phyloP scores from a whole-genome alignment of 2,888 invertebrate species.

The Nyleta sp. region DNA sequence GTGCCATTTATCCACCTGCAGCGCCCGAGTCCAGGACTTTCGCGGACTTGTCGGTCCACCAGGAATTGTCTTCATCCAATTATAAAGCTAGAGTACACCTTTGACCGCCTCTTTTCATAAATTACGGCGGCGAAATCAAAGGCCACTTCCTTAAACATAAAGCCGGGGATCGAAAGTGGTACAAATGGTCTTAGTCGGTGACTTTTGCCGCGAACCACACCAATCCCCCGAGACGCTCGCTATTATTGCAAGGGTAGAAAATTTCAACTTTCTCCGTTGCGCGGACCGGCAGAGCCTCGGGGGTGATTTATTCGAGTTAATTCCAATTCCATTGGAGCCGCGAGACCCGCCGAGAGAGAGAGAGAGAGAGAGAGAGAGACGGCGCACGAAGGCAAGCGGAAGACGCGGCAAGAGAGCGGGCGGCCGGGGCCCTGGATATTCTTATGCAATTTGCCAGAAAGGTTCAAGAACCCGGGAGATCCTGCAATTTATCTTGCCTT shows the following conservation, averaged over 20 bases:
- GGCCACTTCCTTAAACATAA: constrained; percentile 40
- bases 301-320: constrained; percentile 76
- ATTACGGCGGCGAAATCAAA: constrained; percentile 53
- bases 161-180: constrained; percentile 46
- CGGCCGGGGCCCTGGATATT: constrained; percentile 72
- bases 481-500: constrained; percentile 83
- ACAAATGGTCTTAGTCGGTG: constrained; percentile 57
- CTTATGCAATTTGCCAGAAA: constrained; percentile 83
- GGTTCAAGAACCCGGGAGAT: constrained; percentile 83
- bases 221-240: constrained; percentile 69
- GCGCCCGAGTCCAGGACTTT: constrained; percentile 36
- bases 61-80: constrained; percentile 59
- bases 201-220: constrained; percentile 58
- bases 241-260: constrained; percentile 76
- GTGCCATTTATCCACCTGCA: constrained; percentile 63
- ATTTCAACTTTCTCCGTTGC: constrained; percentile 73
- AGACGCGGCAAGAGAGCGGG: constrained; percentile 62
- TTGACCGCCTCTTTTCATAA: constrained; percentile 36
- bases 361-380: constrained; percentile 1
- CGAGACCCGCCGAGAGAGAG: constrained; percentile 70
- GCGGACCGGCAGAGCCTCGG: constrained; percentile 69
- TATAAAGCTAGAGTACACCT: constrained; percentile 47
- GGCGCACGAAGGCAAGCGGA: constrained; percentile 69
- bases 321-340: constrained; percentile 83
- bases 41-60: constrained; percentile 15